Evolutionary conservation across 2,797 vertebrate species (phyloP), one percentile per base, ranked within the genome.

Genomic region (Aphelocoma californica): DNA sequence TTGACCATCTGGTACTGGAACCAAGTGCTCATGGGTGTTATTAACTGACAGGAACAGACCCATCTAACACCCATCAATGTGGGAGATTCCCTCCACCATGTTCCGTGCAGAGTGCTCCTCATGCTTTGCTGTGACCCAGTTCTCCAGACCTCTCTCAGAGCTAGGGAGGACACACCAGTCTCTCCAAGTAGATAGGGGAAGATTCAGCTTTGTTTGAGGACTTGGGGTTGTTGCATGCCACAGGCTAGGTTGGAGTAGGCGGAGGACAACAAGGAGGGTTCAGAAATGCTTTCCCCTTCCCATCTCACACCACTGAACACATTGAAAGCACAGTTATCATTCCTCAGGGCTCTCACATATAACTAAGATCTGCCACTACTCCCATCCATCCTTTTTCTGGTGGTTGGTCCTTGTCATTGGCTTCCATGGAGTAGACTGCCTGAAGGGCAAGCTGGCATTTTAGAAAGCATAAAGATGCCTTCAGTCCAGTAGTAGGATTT

Each of bases 21-120:
- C 58, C 42, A 61, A 56, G 28, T 18, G 7, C n/a, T 47, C 42
- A 47, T 40, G 44, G 31, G 14, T 40, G 34, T 57, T 64, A 18
- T 19, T 57, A 79, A 64, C 21, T 51, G 58, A n/a, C 0, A 2
- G 51, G 66, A 79, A 64, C 38, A 75, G 62, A 84, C 17, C 32
- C 6, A 9, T 16, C 34, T 47, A 32, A 36, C 69, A n/a, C 40
- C 5, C 24, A 7, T 11, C 0, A 2, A 2, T 21, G 36, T 42
- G 17, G 9, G 20, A 83, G 45, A 44, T 56, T 34, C 20, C 54
- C 53, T 83, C 28, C 53, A 72, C 38, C 45, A 34, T 2, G 2
- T 38, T 18, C 16, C 1, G 2, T 47, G 42, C 32, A 58, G 10
- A 25, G 8, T 64, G 51, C n/a, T 82, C 14, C 88, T 88, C 70